Evolutionary conservation across 2,888 invertebrate genomes (phyloP), one percentile per base, ranked within the genome.

Genomic region (Cephus nigrinus): DNA sequence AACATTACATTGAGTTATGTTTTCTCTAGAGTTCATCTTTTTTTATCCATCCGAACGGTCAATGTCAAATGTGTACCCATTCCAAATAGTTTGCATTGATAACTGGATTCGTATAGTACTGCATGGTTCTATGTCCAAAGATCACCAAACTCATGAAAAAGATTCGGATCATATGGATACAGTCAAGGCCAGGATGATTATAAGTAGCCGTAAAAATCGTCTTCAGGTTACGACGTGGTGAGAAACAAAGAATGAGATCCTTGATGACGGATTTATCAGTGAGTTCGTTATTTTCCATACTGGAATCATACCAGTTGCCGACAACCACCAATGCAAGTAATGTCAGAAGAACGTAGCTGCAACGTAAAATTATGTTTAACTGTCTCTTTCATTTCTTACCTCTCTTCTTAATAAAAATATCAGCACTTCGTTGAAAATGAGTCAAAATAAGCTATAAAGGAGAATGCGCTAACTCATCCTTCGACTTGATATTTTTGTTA

Each of bases 181-280:
- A 82, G 34, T 89, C 86, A 23, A 90, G 80, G 15, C 88, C 88
- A 33, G 84, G 82, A 79, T 89, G 87, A 12, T 74, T 80, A 30
- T 82, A 82, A 4, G 79, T 80, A 5, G 80, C 69, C 32, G 80
- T 79, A 69, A 86, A 83, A 11, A 89, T 81, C 9, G 83, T 83
- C n/a, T 82, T 83, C 5, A 85, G 80, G 79, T 87, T 89, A 15
- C 85, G 82, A 33, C 82, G 81, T 0, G 86, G 86, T 23, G 90
- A 89, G 76, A 89, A 88, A 74, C 88, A 90, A 23, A 86, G 80
- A 5, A 89, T 68, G 4, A 89, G 35, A 69, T 87, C 83, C 2
- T 71, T 71, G 3, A 30, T 31, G 9, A 68, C 33, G 11, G 73
- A 73, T 30, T 32, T 34, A n/a, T 75, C 55, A 12, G 36, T 40